Evolutionary conservation across 2,888 invertebrate genomes (phyloP).

Genomic region (Drosophila atripex): DNA sequence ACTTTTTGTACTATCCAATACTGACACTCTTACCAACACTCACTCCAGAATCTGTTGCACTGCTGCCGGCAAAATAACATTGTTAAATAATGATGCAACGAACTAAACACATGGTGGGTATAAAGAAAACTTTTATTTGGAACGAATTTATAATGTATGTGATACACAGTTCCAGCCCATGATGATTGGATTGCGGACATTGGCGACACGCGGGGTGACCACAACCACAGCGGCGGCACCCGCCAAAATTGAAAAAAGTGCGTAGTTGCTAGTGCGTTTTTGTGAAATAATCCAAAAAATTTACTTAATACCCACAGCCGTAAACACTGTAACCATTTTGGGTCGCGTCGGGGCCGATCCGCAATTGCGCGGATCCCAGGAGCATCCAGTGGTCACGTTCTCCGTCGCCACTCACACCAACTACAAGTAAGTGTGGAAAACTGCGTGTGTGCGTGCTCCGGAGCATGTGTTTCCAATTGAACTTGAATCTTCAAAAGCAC

Average conservation of each 20-base stretch:
- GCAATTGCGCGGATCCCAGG: slow-evolving; percentile 91
- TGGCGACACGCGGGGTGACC: slow-evolving; percentile 59
- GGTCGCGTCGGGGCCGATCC: slow-evolving; percentile 96
- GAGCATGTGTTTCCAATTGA: slow-evolving; percentile 11
- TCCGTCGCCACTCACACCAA: slow-evolving; percentile 95
- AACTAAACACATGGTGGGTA: slow-evolving; percentile 61
- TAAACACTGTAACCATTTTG: slow-evolving; percentile 93
- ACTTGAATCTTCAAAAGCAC: slow-evolving; percentile 10
- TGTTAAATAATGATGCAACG: slow-evolving; percentile 63
- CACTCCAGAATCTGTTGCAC: not conserved
- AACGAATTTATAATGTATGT: not conserved
- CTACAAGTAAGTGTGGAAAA: slow-evolving; percentile 86
- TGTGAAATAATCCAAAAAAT: slow-evolving; percentile 1
- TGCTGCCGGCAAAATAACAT: slow-evolving; percentile 3
- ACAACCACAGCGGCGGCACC: slow-evolving; percentile 59
- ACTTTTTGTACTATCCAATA: not conserved
- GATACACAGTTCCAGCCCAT: slow-evolving; percentile 56
- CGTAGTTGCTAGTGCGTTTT: slow-evolving; percentile 10
- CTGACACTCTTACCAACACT: not conserved
- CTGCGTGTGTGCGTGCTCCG: slow-evolving; percentile 7
- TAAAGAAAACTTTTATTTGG: not conserved
- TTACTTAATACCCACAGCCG: slow-evolving; percentile 84
- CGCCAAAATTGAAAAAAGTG: slow-evolving; percentile 80
- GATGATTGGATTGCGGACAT: slow-evolving; percentile 38
- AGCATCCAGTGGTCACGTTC: slow-evolving; percentile 94